phyloP scores from a whole-genome alignment of 2,888 invertebrate genomes.

The Protonemura montana region DNA sequence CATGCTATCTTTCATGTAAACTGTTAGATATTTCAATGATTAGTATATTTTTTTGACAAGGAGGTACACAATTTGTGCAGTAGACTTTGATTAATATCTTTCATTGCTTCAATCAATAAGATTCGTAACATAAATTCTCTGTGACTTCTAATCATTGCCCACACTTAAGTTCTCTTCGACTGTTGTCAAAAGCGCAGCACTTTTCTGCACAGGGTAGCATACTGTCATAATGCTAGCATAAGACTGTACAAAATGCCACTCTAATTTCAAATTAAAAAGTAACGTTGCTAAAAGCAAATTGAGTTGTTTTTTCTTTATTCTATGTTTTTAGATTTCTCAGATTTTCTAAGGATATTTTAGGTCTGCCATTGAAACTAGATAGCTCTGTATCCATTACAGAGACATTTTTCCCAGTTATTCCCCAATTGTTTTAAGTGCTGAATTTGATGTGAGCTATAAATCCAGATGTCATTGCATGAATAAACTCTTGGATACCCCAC shows the following conservation, averaged over 20 bases:
- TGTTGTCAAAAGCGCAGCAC: not conserved
- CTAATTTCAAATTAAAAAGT: conserved; percentile 39
- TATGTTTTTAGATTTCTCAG: not conserved
- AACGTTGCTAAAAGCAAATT: conserved; percentile 28
- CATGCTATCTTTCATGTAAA: conserved; percentile 56
- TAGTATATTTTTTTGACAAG: not conserved
- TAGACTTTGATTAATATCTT: conserved; percentile 47
- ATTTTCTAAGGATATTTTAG: too few relatives aligned
- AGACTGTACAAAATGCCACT: conserved; percentile 41
- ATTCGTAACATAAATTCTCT: conserved; percentile 41
- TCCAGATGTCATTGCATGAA: too few relatives aligned
- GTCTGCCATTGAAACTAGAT: too few relatives aligned
- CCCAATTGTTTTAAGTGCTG: too few relatives aligned
- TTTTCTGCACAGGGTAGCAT: conserved; percentile 39
- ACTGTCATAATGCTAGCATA: conserved; percentile 35
- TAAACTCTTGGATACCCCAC: too few relatives aligned
- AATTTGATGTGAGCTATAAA: too few relatives aligned
- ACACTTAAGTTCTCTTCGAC: not conserved
- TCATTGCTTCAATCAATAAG: conserved; percentile 50
- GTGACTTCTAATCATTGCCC: conserved; percentile 30
- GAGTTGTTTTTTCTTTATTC: not conserved
- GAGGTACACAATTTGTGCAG: conserved; percentile 42
- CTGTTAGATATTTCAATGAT: conserved; percentile 48
- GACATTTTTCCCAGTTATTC: too few relatives aligned
- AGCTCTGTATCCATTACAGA: too few relatives aligned